These are phyloP conservation scores for Spatula versicolor DNA, from an alignment of 2,797 vertebrate genomes.

Conservation along the genomic window DNA sequence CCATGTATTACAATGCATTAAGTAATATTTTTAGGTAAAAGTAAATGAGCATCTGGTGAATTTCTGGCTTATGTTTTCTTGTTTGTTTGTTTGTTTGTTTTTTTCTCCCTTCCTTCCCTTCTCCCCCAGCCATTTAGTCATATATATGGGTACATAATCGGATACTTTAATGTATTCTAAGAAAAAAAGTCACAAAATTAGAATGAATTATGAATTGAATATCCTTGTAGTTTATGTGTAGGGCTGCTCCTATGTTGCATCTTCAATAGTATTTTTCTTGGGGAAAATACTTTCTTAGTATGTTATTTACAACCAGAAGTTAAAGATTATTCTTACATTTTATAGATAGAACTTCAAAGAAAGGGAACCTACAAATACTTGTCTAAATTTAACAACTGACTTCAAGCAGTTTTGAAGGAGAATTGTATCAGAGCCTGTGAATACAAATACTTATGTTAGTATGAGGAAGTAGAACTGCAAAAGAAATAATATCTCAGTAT, in stretches of 20 bases:
- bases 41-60: neutral
- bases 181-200: neutral
- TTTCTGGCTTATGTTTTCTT: neutral
- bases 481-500: neutral
- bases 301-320: neutral
- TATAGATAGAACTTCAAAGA: neutral
- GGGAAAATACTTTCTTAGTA: neutral
- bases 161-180: neutral
- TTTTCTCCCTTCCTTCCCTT: neutral
- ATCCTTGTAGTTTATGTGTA: neutral
- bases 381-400: neutral
- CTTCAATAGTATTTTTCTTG: neutral
- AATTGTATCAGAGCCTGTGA: neutral
- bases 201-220: neutral
- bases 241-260: neutral
- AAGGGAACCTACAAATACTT: neutral
- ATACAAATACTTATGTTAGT: neutral
- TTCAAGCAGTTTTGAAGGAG: neutral
- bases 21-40: neutral
- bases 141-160: neutral
- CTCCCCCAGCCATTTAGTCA: neutral
- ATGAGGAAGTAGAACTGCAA: neutral
- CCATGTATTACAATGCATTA: neutral
- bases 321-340: neutral
- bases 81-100: slow-evolving; percentile 8